Evolutionary conservation across 2,888 invertebrate species (phyloP).

Genomic region (Prostheceraeus crozeri): DNA sequence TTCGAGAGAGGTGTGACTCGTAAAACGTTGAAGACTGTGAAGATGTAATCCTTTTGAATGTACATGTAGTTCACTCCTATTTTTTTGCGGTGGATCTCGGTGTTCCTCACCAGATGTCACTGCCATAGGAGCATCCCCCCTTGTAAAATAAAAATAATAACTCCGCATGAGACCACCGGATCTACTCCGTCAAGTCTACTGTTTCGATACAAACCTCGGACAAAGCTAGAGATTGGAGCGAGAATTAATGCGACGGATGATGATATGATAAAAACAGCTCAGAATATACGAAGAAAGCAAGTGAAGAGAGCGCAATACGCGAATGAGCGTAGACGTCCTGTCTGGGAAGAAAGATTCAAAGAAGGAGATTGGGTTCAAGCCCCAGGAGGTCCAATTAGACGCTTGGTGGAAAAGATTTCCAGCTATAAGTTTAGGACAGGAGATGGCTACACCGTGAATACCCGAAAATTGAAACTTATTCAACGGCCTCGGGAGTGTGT

Average conservation of each 20-base stretch:
- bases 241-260: background rate
- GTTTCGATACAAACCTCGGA: constrained; percentile 30
- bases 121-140: too few species aligned
- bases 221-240: constrained; percentile 24
- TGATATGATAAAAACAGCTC: constrained; percentile 6
- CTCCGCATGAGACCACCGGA: constrained; percentile 26
- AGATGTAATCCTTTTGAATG: too few species aligned
- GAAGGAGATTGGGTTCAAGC: constrained; percentile 7
- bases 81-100: too few species aligned
- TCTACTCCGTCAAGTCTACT: constrained; percentile 14
- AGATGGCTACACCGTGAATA: constrained; percentile 26
- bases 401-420: background rate
- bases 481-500: constrained; percentile 18
- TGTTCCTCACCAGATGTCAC: too few species aligned
- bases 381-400: constrained; percentile 16
- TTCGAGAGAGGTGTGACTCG: too few species aligned
- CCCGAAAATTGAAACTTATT: constrained; percentile 27
- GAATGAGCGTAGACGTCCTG: constrained; percentile 25
- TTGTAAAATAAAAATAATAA: too few species aligned
- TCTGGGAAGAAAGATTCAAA: constrained; percentile 6
- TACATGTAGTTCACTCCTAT: too few species aligned
- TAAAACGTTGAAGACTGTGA: too few species aligned
- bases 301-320: constrained; percentile 20
- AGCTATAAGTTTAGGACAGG: constrained; percentile 19
- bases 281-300: constrained; percentile 1